Evolutionary conservation across 1,140 invertebrate genomes (phyloP).

Genomic region (Berghia stephanieae): DNA sequence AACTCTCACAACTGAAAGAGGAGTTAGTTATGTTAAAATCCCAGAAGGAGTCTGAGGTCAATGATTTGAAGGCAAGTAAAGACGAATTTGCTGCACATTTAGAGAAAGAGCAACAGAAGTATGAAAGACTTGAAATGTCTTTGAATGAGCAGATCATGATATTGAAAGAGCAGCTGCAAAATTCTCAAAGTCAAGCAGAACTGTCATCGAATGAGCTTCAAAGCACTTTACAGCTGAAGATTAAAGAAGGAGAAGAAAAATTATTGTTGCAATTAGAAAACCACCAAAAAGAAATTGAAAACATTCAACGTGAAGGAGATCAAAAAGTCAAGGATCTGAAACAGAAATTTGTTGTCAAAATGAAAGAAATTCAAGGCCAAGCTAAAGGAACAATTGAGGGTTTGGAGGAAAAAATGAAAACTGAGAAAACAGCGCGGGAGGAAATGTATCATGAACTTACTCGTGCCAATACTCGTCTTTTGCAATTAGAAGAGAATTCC

Average conservation of each 20-base stretch:
- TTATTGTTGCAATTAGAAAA: conserved; percentile 45
- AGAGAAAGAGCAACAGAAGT: conserved; percentile 55
- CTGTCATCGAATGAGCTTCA: conserved; percentile 44
- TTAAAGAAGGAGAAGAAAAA: conserved; percentile 49
- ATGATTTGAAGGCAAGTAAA: background rate
- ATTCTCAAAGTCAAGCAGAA: conserved; percentile 42
- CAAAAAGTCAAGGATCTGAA: conserved; percentile 58
- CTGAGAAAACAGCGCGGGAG: conserved; percentile 46
- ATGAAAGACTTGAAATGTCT: conserved; percentile 48
- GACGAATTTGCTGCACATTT: conserved; percentile 51
- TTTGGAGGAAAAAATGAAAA: conserved; percentile 33
- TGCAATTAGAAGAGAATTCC: conserved; percentile 51
- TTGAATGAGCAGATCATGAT: conserved; percentile 50
- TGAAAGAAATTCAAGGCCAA: conserved; percentile 52
- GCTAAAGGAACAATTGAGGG: conserved; percentile 36
- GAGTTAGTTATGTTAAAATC: background rate
- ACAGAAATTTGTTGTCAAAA: conserved; percentile 53
- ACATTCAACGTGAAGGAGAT: conserved; percentile 50
- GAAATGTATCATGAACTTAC: conserved; percentile 50
- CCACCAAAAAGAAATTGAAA: conserved; percentile 53
- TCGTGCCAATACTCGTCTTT: conserved; percentile 55
- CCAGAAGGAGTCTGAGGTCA: background rate
- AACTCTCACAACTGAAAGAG: background rate
- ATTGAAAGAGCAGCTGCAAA: conserved; percentile 50
- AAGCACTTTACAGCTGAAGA: conserved; percentile 40